phyloP scores from a whole-genome alignment of 2,797 vertebrate species.

The Leptatherina wallacei region DNA sequence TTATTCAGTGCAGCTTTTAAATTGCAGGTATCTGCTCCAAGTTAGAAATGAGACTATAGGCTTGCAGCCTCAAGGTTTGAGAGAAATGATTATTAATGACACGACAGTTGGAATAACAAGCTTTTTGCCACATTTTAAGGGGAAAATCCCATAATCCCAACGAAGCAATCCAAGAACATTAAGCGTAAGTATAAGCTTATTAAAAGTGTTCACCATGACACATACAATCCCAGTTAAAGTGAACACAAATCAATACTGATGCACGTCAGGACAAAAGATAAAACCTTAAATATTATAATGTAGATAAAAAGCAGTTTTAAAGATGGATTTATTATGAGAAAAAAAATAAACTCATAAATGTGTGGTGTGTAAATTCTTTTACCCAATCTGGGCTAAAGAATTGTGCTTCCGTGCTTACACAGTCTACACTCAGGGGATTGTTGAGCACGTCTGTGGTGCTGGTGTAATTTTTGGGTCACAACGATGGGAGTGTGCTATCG shows the following conservation, averaged over 20 bases:
- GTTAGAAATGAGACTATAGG: slow-evolving; percentile 26
- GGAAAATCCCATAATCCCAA: slow-evolving; percentile 71
- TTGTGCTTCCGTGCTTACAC: not conserved
- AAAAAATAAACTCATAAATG: not conserved
- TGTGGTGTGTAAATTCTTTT: not conserved
- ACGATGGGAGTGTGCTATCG: slow-evolving; percentile 76
- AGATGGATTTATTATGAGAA: not conserved
- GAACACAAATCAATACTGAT: slow-evolving; percentile 39
- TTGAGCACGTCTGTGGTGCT: slow-evolving; percentile 8
- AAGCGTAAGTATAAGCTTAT: slow-evolving; percentile 73
- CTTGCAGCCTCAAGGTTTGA: slow-evolving; percentile 62
- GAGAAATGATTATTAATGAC: slow-evolving; percentile 71
- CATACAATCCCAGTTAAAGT: slow-evolving; percentile 47
- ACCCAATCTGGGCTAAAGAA: not conserved
- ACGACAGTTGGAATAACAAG: slow-evolving; percentile 58
- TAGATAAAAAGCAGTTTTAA: not conserved
- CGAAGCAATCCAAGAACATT: slow-evolving; percentile 62
- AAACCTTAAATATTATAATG: slow-evolving; percentile 3
- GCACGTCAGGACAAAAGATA: slow-evolving; percentile 12
- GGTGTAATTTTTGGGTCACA: slow-evolving; percentile 70
- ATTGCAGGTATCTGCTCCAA: slow-evolving; percentile 26
- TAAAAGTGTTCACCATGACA: slow-evolving; percentile 61
- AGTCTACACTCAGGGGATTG: slow-evolving; percentile 6
- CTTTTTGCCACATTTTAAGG: slow-evolving; percentile 38
- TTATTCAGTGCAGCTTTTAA: slow-evolving; percentile 36